Percentiles rank a stretch among this genome's conserved stretches.
These are phyloP conservation scores for Lophius americanus DNA, from an alignment of 2,797 vertebrate genomes.

Conservation along the genomic window DNA sequence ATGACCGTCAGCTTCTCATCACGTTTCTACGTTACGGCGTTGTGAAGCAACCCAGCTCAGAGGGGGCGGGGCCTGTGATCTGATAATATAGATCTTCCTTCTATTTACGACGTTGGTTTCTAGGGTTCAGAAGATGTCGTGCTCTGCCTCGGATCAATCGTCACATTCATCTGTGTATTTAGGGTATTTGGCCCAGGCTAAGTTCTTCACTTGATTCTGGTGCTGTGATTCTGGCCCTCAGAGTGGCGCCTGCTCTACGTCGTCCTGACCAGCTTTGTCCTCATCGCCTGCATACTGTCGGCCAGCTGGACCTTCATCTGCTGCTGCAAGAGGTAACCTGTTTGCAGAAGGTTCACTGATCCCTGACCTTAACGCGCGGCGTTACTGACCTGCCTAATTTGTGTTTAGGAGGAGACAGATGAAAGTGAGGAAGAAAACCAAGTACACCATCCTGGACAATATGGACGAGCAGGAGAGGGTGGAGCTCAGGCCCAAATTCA, in stretches of 20 bases:
- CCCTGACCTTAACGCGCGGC: not conserved
- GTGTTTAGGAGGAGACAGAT: constrained; percentile 84
- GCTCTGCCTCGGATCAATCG: too few species aligned
- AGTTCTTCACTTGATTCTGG: too few species aligned
- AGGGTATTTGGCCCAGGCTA: too few species aligned
- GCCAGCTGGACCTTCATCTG: constrained; percentile 86
- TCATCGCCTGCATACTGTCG: constrained; percentile 77
- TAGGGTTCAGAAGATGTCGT: too few species aligned
- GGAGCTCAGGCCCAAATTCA: constrained; percentile 90
- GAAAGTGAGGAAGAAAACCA: constrained; percentile 90
- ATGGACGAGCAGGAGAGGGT: constrained; percentile 93
- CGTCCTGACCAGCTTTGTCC: constrained; percentile 79
- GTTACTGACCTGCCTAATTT: not conserved
- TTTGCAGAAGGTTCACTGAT: not conserved
- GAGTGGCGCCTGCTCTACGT: constrained; percentile 92
- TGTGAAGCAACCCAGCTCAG: too few species aligned
- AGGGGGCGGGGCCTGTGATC: too few species aligned
- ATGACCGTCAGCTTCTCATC: too few species aligned
- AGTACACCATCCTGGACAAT: constrained; percentile 91
- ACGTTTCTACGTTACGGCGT: too few species aligned
- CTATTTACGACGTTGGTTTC: too few species aligned
- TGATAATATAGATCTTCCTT: too few species aligned
- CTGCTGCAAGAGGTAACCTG: constrained; percentile 88
- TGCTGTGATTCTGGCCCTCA: constrained; percentile 52
- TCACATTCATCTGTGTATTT: too few species aligned